Conservation (phyloP, 2,797 vertebrate species). For the Argentina silus region DNA sequence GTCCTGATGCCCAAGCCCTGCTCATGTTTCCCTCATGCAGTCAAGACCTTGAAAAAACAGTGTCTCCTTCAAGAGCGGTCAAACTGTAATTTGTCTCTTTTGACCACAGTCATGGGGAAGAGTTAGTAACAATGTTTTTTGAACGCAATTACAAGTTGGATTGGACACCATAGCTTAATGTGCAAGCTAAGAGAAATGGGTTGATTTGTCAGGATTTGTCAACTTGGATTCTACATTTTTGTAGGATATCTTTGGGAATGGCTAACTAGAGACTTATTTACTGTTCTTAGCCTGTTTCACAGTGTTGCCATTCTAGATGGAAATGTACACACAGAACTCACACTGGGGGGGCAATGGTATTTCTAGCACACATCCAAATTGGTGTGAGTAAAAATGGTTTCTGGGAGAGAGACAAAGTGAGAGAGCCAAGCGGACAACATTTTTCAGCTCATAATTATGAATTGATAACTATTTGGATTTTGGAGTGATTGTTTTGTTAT, state of each 20-base stretch:
- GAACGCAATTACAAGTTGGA: too few relatives aligned
- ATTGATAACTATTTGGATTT: slow-evolving; percentile 81
- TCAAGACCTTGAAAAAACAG: too few relatives aligned
- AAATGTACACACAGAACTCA: background rate
- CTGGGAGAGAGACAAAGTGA: slow-evolving; percentile 34
- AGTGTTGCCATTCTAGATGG: background rate
- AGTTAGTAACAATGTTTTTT: too few relatives aligned
- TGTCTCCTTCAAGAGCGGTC: too few relatives aligned
- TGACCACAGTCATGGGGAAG: too few relatives aligned
- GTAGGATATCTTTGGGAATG: background rate
- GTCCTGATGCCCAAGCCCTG: too few relatives aligned
- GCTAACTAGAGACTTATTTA: too few relatives aligned
- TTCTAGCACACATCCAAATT: background rate
- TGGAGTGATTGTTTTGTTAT: slow-evolving; percentile 85
- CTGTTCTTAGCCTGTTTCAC: background rate
- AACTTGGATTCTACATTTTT: background rate
- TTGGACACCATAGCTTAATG: background rate
- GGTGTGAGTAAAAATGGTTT: background rate
- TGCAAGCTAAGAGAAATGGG: background rate
- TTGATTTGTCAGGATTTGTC: background rate
- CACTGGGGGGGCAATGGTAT: background rate
- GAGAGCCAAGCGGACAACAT: slow-evolving; percentile 75
- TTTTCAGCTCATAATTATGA: slow-evolving; percentile 51
- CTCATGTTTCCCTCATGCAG: too few relatives aligned
- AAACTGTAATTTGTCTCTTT: too few relatives aligned